Evolutionary conservation across 2,113 vertebrate genomes (phyloP).

Genomic region (Istiophorus platypterus): DNA sequence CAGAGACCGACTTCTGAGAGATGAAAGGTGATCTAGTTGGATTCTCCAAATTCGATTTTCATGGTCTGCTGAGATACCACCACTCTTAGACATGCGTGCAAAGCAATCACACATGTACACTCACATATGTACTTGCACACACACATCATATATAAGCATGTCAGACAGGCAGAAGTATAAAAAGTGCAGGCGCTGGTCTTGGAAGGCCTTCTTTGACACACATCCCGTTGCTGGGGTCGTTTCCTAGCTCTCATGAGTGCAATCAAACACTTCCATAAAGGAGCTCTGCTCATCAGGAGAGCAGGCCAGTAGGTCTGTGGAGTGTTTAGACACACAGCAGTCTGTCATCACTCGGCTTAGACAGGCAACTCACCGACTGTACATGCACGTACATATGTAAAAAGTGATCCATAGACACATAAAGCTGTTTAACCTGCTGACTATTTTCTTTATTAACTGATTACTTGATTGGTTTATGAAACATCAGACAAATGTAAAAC

Average conservation of each 20-base stretch:
- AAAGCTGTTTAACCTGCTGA: neutral
- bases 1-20: slow-evolving; percentile 65
- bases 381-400: slow-evolving; percentile 40
- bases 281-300: slow-evolving; percentile 51
- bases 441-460: neutral
- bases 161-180: slow-evolving; percentile 13
- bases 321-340: slow-evolving; percentile 47
- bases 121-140: slow-evolving; percentile 30
- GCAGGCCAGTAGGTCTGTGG: slow-evolving; percentile 30
- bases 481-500: neutral
- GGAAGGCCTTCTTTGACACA: slow-evolving; percentile 19
- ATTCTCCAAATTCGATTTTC: slow-evolving; percentile 72
- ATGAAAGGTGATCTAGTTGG: slow-evolving; percentile 75
- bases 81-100: slow-evolving; percentile 53
- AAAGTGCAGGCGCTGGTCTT: slow-evolving; percentile 12
- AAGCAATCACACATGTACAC: slow-evolving; percentile 62
- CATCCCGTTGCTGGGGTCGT: slow-evolving; percentile 42
- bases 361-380: slow-evolving; percentile 28
- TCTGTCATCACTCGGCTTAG: slow-evolving; percentile 31
- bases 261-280: slow-evolving; percentile 55
- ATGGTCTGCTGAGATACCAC: slow-evolving; percentile 63
- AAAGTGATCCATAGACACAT: neutral
- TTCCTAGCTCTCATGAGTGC: slow-evolving; percentile 31
- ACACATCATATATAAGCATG: slow-evolving; percentile 36
- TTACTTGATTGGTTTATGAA: neutral